These are phyloP conservation scores for Habropoda laboriosa DNA, from an alignment of 1,140 invertebrate species.

Conservation along the genomic window DNA sequence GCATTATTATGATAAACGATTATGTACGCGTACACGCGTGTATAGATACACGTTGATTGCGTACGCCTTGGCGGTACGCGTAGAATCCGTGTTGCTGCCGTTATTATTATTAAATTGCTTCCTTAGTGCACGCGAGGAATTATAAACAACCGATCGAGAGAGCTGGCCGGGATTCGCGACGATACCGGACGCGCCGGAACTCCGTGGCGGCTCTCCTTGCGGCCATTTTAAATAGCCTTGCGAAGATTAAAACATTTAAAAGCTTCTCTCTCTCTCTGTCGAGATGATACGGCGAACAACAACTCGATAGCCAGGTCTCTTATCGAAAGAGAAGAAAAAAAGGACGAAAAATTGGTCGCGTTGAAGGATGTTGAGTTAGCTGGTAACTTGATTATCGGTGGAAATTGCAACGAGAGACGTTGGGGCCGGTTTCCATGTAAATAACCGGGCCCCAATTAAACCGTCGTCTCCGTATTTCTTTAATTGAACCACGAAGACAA, in stretches of 20 bases:
- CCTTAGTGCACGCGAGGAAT: conserved; percentile 53
- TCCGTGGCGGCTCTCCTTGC: background rate
- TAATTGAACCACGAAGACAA: conserved; percentile 40
- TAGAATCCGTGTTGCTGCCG: conserved; percentile 24
- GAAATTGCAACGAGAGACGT: conserved; percentile 16
- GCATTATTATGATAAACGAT: conserved; percentile 52
- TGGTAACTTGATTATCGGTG: conserved; percentile 5
- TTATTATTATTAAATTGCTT: conserved; percentile 57
- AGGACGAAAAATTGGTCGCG: conserved; percentile 14
- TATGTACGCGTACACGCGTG: conserved; percentile 24
- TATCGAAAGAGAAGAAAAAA: no score
- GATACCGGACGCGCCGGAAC: background rate
- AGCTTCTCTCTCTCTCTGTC: background rate
- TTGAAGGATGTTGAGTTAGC: background rate
- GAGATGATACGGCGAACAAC: no score
- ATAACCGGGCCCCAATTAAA: conserved; percentile 48
- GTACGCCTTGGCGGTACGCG: background rate
- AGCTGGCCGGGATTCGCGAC: background rate
- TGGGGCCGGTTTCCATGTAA: background rate
- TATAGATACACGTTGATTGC: conserved; percentile 18
- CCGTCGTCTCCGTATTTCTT: conserved; percentile 11
- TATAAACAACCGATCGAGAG: conserved; percentile 54
- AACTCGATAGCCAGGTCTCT: background rate
- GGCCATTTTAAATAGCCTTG: conserved; percentile 20
- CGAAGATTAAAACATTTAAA: conserved; percentile 43